Evolutionary conservation across 2,113 vertebrate species (phyloP).

Genomic region (Electrona antarctica): DNA sequence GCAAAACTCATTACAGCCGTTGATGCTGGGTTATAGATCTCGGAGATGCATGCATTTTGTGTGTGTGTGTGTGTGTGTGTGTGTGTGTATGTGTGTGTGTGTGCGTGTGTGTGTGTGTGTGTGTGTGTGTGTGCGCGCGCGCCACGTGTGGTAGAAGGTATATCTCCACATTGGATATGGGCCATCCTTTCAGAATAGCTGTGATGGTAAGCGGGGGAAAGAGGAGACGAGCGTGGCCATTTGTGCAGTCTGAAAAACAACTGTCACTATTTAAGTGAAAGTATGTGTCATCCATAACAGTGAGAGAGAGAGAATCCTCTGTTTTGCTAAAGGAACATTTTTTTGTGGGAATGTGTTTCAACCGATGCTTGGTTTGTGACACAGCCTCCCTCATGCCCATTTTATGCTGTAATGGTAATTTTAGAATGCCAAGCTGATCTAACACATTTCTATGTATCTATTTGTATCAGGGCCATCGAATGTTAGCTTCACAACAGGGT

Average conservation of each 20-base stretch:
- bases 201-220: neutral
- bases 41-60: conserved; percentile 66
- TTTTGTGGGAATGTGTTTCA: neutral
- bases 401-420: too few relatives aligned
- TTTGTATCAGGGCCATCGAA: too few relatives aligned
- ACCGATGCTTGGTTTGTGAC: neutral
- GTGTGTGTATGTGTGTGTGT: conserved; percentile 2
- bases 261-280: conserved; percentile 33
- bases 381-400: neutral
- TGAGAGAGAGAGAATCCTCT: conserved; percentile 8
- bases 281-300: conserved; percentile 34
- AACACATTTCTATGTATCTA: too few relatives aligned
- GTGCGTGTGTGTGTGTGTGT: neutral
- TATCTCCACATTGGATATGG: too few relatives aligned
- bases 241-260: neutral
- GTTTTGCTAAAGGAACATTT: conserved; percentile 17
- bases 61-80: neutral
- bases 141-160: neutral
- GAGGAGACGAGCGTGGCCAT: neutral
- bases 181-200: neutral
- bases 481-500: too few relatives aligned
- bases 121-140: neutral
- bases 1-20: conserved; percentile 70
- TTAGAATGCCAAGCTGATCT: too few relatives aligned
- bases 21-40: conserved; percentile 73